Conservation (phyloP, 2,888 invertebrate species). For the Tryphoninae sp. region DNA sequence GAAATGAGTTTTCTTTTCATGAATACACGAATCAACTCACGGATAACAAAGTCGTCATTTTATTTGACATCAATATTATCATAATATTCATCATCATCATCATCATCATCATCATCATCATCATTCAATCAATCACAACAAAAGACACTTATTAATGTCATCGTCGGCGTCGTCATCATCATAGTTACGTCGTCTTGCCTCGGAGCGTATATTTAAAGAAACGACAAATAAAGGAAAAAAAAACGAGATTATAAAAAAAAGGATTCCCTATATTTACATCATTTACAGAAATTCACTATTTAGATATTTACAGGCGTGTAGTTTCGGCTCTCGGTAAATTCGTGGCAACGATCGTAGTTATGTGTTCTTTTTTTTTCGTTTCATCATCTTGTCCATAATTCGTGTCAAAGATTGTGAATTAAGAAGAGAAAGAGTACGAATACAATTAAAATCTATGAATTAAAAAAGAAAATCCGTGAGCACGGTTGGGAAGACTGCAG, state of each 20-base stretch:
- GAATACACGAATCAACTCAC: slow-evolving; percentile 44
- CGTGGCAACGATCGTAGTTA: slow-evolving; percentile 39
- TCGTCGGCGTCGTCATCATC: slow-evolving; percentile 58
- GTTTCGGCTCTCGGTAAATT: slow-evolving; percentile 38
- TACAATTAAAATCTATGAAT: neutral
- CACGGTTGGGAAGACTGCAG: slow-evolving; percentile 5
- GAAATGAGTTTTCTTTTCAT: slow-evolving; percentile 5
- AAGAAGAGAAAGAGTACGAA: neutral
- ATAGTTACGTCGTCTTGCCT: slow-evolving; percentile 58
- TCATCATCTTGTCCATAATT: neutral
- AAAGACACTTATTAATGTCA: slow-evolving; percentile 36
- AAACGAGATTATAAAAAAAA: slow-evolving; percentile 7
- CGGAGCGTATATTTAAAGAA: slow-evolving; percentile 63
- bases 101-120: slow-evolving; percentile 50
- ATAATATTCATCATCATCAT: slow-evolving; percentile 62
- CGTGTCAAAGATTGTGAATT: neutral
- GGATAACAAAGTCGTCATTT: slow-evolving; percentile 70
- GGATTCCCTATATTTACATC: slow-evolving; percentile 76
- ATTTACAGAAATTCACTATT: slow-evolving; percentile 69
- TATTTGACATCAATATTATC: slow-evolving; percentile 70
- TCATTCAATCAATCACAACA: slow-evolving; percentile 51
- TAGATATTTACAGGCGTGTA: slow-evolving; percentile 72
- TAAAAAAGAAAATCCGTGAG: slow-evolving; percentile 14
- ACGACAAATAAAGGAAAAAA: slow-evolving; percentile 9
- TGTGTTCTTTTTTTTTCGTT: neutral